Conservation (phyloP, 2,797 vertebrate genomes). For the Sardinella longiceps region DNA sequence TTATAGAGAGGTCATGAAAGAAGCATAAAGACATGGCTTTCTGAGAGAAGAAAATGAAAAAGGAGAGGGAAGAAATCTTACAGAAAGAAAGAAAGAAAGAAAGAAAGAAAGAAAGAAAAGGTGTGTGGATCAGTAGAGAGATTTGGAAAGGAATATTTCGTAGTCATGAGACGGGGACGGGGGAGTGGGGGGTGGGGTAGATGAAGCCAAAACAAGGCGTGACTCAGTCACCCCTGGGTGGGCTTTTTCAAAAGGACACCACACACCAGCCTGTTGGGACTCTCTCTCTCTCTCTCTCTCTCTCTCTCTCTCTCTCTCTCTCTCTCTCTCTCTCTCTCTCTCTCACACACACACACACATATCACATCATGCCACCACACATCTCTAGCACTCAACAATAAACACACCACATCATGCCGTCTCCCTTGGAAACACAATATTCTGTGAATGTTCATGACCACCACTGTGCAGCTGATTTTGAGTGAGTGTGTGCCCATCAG, state of each 20-base stretch:
- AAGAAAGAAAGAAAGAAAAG: background rate
- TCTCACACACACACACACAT: background rate
- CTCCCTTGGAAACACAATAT: background rate
- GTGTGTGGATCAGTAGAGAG: background rate
- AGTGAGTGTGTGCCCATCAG: background rate
- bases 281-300: too few species aligned
- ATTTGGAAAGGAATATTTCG: conserved; percentile 35
- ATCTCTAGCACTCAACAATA: background rate
- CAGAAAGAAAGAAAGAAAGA: too few species aligned
- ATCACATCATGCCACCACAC: too few species aligned
- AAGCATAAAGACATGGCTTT: background rate
- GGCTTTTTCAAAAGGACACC: conserved; percentile 60
- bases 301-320: too few species aligned
- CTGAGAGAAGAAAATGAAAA: background rate
- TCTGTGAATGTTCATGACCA: too few species aligned
- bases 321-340: too few species aligned
- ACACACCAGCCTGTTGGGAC: too few species aligned
- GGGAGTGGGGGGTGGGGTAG: too few species aligned
- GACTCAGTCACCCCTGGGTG: conserved; percentile 56
- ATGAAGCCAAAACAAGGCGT: too few species aligned
- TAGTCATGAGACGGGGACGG: conserved; percentile 40
- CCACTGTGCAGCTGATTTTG: background rate
- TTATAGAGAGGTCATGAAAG: background rate
- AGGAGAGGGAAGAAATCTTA: background rate
- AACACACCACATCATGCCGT: background rate